Percentiles rank a stretch among this genome's conserved stretches.
These are phyloP conservation scores for Apis dorsata DNA, from an alignment of 1,140 invertebrate genomes.

Conservation along the genomic window DNA sequence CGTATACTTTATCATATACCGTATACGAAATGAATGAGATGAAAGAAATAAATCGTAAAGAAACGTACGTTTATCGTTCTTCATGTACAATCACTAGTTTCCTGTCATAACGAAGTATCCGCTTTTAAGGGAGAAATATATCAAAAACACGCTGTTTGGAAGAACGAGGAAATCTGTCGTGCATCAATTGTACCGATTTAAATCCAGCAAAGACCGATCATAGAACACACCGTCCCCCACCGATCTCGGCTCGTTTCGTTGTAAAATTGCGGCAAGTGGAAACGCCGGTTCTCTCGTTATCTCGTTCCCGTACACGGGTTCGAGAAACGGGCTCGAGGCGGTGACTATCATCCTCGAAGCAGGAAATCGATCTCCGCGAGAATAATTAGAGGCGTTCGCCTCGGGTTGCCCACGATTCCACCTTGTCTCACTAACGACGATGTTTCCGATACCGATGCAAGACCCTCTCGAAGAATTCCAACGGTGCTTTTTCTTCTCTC, in stretches of 20 bases:
- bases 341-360: not conserved
- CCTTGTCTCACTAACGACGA: constrained; percentile 12
- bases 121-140: too few species aligned
- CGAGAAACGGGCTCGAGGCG: not conserved
- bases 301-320: not conserved
- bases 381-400: constrained; percentile 29
- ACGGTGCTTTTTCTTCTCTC: not conserved
- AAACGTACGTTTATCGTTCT: too few species aligned
- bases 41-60: not conserved
- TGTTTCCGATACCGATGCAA: constrained; percentile 26
- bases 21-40: too few species aligned
- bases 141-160: too few species aligned
- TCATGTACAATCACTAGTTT: too few species aligned
- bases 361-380: constrained; percentile 25
- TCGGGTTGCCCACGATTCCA: not conserved
- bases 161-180: not conserved
- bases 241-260: too few species aligned
- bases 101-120: too few species aligned
- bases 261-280: not conserved
- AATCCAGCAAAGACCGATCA: not conserved
- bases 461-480: constrained; percentile 34
- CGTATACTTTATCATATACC: too few species aligned
- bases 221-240: not conserved
- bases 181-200: not conserved
- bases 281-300: constrained; percentile 6